Conservation (phyloP, 2,113 vertebrate species). For the Catharus fuscescens region DNA sequence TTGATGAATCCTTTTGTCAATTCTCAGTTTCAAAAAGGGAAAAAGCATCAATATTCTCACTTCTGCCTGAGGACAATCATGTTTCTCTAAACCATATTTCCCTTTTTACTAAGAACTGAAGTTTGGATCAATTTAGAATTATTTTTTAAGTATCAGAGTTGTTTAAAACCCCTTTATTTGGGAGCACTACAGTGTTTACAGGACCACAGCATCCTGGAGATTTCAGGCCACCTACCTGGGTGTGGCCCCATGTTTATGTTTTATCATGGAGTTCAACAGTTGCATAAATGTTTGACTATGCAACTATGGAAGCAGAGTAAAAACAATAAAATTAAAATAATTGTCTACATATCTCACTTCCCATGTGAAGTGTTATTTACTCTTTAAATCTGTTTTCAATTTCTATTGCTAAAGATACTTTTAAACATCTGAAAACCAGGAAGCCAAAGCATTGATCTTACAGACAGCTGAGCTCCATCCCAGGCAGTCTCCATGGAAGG, state of each 20-base stretch:
- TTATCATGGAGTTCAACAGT: not conserved
- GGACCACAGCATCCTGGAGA: not conserved
- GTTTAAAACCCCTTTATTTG: not conserved
- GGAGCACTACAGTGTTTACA: not conserved
- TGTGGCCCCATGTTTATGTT: not conserved
- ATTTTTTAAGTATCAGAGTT: not conserved
- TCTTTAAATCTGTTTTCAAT: not conserved
- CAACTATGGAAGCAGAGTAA: not conserved
- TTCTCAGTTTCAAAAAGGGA: not conserved
- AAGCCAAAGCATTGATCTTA: fast-evolving
- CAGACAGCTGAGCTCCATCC: not conserved
- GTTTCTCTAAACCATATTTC: not conserved
- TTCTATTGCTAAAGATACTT: not conserved
- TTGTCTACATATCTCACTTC: not conserved
- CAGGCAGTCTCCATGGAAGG: not conserved
- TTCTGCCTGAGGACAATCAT: not conserved
- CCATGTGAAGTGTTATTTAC: not conserved
- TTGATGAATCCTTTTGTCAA: not conserved
- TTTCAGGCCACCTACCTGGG: not conserved
- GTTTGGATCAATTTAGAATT: not conserved
- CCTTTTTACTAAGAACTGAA: not conserved
- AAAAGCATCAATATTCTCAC: not conserved
- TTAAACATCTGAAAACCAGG: not conserved
- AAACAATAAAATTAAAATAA: not conserved
- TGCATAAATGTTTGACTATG: slow-evolving; percentile 10